Base-by-base conservation (phyloP, 2,113 vertebrate species). In the Pachyramphus minor region DNA sequence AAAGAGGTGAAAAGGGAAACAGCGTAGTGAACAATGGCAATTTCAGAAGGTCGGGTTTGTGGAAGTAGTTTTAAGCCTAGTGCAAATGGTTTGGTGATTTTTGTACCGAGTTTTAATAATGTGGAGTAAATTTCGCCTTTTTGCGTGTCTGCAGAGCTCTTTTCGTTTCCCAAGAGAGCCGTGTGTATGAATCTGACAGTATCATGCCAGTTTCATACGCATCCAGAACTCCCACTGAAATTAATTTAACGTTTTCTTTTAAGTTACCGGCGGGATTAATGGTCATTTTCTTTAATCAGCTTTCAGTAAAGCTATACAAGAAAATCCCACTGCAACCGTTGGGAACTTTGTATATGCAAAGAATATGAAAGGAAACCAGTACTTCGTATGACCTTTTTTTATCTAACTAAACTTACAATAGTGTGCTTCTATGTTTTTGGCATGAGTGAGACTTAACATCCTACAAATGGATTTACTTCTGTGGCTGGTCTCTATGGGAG, bases 291-390 rank as follows among this genome's bases (percentile, higher is more conserved):
- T 85, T 77, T 80, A 93, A 95, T 95, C 87, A 41, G 68, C 93
- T 95, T 93, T 96, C 45, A 45, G 74, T 81, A 77, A 88, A 69
- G 22, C 84, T 77, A 39, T 60, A 72, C 53, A 60, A 39, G 69
- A 96, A 95, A 90, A 96, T 92, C 86, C 89, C 60, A 9, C 37
- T 89, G 89, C 66, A 93, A 90, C 80, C 12, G 4, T 11, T 89
- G 82, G 56, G 75, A 71, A 90, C 63, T 93, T 71, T 93, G 82
- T 88, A 74, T 63, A 39, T 56, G 79, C 76, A 78, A 94, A 92
- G 79, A 95, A 93, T 91, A 85, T 84, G 86, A 74, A 83, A 89
- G 73, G 83, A 94, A 96, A 93, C 83, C 68, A 53, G 85, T 78
- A 93, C 85, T 95, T 86, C 90, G 35, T 63, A 21, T 94, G 91